Evolutionary conservation across 2,888 invertebrate species (phyloP).

Genomic region (Hylaea fasciaria): DNA sequence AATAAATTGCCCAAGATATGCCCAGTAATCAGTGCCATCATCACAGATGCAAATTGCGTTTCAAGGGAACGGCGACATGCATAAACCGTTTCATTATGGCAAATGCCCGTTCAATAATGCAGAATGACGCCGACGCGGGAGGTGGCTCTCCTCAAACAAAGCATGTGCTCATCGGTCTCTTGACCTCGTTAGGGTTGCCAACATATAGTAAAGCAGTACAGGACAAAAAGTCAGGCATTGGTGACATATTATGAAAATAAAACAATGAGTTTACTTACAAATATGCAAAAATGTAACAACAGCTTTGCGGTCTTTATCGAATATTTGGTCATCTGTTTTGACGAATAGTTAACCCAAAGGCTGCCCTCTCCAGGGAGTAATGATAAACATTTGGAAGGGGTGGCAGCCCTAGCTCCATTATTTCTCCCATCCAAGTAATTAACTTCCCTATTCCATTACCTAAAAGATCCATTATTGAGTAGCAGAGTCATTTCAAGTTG

Average conservation of each 20-base stretch:
- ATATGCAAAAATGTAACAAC: too few species aligned
- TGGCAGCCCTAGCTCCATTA: too few species aligned
- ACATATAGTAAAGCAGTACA: too few species aligned
- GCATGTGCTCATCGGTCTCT: slow-evolving; percentile 59
- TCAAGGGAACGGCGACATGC: slow-evolving; percentile 43
- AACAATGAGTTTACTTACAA: too few species aligned
- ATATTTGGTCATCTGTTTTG: too few species aligned
- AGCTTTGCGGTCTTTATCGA: too few species aligned
- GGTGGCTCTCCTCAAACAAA: slow-evolving; percentile 53
- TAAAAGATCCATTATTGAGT: slow-evolving; percentile 2
- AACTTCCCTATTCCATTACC: slow-evolving; percentile 1
- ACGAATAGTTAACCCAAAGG: too few species aligned
- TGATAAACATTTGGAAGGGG: too few species aligned
- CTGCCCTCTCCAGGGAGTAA: too few species aligned
- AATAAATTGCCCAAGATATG: slow-evolving; percentile 13
- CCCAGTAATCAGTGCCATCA: slow-evolving; percentile 1
- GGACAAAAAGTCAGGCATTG: too few species aligned
- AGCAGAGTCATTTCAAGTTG: slow-evolving; percentile 35
- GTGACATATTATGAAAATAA: too few species aligned
- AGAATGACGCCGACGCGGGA: slow-evolving; percentile 60
- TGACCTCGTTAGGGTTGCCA: slow-evolving; percentile 49
- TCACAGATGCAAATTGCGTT: slow-evolving; percentile 37
- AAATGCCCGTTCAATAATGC: slow-evolving; percentile 48
- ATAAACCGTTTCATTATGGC: slow-evolving; percentile 49
- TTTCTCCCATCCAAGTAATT: not conserved